Conservation (phyloP, 2,888 invertebrate genomes). For the Noctua comes region DNA sequence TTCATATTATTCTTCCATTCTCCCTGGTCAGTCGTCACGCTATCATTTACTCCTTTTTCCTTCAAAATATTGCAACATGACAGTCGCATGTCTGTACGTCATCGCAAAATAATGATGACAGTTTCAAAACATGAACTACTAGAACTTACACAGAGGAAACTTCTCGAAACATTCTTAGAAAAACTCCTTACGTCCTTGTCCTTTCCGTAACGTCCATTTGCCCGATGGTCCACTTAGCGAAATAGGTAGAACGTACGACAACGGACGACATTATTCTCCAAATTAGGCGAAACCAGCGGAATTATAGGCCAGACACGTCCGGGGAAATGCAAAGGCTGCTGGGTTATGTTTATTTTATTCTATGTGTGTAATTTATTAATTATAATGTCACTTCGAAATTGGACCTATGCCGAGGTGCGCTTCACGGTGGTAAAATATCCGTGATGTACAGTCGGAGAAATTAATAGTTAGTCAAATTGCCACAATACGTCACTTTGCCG, state of each 20-base stretch:
- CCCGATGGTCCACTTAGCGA: slow-evolving; percentile 33
- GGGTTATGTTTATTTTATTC: slow-evolving; percentile 16
- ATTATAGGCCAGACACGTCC: slow-evolving; percentile 8
- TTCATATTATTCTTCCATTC: no score
- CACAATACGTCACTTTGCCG: not conserved
- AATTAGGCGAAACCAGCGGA: slow-evolving; percentile 23
- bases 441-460: not conserved
- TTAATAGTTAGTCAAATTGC: not conserved
- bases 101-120: slow-evolving; percentile 24
- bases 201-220: slow-evolving; percentile 29
- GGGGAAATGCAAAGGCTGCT: not conserved
- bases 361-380: not conserved
- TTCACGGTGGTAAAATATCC: not conserved
- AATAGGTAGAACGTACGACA: slow-evolving; percentile 36
- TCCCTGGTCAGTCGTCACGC: no score
- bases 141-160: not conserved
- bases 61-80: no score
- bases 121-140: not conserved
- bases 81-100: not conserved
- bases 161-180: slow-evolving; percentile 4
- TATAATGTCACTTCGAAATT: not conserved
- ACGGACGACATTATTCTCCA: slow-evolving; percentile 37
- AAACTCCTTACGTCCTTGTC: not conserved
- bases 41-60: no score
- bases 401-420: not conserved